Evolutionary conservation across 2,888 invertebrate genomes (phyloP).

Genomic region (Rosalia funebris): DNA sequence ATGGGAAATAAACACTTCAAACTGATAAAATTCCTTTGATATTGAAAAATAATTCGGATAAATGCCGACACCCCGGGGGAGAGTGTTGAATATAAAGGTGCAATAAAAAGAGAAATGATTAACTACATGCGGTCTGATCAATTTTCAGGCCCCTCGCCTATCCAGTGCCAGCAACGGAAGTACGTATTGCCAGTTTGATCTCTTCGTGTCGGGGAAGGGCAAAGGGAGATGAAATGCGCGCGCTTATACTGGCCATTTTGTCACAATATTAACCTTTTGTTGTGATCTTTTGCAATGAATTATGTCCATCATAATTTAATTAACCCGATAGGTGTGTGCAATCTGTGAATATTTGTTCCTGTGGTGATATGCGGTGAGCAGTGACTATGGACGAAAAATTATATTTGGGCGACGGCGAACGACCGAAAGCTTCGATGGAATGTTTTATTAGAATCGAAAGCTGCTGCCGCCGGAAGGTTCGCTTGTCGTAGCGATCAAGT

Average conservation of each 20-base stretch:
- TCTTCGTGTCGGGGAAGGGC: conserved; percentile 30
- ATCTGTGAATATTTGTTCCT: conserved; percentile 28
- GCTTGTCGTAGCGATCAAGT: conserved; percentile 24
- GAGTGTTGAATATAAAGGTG: conserved; percentile 3
- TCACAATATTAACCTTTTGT: conserved; percentile 66
- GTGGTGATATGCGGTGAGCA: conserved; percentile 8
- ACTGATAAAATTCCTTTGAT: neutral
- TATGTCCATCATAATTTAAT: conserved; percentile 58
- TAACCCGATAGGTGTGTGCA: conserved; percentile 40
- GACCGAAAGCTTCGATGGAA: conserved; percentile 33
- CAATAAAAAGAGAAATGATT: conserved; percentile 20
- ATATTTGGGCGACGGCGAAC: conserved; percentile 26
- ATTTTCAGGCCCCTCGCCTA: conserved; percentile 22
- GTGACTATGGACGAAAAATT: conserved; percentile 25
- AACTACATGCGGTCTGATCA: conserved; percentile 23
- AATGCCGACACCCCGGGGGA: conserved; percentile 3
- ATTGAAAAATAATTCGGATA: neutral
- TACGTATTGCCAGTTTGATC: conserved; percentile 28
- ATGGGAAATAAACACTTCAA: neutral
- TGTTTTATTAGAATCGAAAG: conserved; percentile 42
- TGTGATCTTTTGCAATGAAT: conserved; percentile 63
- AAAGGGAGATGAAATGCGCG: conserved; percentile 52
- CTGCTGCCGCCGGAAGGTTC: conserved; percentile 56
- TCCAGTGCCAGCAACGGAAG: conserved; percentile 9
- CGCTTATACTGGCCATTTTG: conserved; percentile 63